These are phyloP conservation scores for Creontiades dilutus DNA, from an alignment of 2,888 invertebrate species.

Conservation along the genomic window DNA sequence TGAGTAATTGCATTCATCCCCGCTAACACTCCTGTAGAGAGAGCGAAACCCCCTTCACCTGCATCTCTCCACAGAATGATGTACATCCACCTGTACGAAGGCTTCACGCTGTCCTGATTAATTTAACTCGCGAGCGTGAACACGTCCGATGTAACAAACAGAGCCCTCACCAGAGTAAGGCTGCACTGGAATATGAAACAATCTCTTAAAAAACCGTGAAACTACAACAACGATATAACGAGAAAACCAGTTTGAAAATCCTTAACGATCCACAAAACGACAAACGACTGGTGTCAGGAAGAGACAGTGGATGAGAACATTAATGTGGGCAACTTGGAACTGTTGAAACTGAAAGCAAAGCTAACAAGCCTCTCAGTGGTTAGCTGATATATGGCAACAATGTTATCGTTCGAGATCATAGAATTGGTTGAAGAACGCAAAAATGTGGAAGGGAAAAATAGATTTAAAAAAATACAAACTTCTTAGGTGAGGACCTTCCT, in stretches of 20 bases:
- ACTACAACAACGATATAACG: neutral
- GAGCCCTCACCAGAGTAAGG: neutral
- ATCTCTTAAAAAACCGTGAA: neutral
- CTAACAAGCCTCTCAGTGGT: no score
- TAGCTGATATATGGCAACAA: no score
- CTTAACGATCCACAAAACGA: neutral
- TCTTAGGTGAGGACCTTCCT: no score
- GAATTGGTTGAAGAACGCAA: no score
- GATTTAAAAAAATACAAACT: no score
- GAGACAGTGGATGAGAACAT: no score
- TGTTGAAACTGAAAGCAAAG: no score
- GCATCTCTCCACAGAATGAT: neutral
- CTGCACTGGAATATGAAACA: neutral
- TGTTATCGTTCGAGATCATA: no score
- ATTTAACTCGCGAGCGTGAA: neutral
- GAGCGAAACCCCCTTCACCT: neutral
- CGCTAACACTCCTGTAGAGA: constrained; percentile 33
- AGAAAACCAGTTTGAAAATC: neutral
- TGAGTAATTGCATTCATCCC: constrained; percentile 46
- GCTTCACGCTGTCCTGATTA: neutral
- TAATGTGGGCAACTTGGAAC: neutral
- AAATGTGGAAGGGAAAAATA: no score
- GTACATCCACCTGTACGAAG: neutral
- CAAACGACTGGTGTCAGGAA: no score
- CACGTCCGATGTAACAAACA: neutral